phyloP scores from a whole-genome alignment of 2,113 vertebrate genomes.

The Chaenogobius annularis region DNA sequence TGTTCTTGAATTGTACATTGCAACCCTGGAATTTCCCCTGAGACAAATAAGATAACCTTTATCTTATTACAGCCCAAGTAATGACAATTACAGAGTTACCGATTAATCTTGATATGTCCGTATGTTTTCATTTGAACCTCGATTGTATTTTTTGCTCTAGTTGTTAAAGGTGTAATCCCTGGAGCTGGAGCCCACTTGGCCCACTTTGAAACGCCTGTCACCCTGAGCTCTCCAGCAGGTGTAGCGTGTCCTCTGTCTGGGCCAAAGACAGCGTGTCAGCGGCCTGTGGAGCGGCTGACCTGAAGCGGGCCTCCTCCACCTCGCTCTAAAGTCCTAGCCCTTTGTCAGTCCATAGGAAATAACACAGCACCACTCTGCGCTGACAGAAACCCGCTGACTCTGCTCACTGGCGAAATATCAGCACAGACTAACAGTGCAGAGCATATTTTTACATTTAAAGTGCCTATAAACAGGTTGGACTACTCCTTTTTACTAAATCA shows the following conservation, averaged over 20 bases:
- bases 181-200: slow-evolving; percentile 29
- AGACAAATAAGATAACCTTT: no score
- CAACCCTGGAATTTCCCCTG: no score
- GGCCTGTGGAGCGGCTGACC: slow-evolving; percentile 67
- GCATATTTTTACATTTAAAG: no score
- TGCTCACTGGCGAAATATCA: slow-evolving; percentile 30
- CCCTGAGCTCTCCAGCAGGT: slow-evolving; percentile 38
- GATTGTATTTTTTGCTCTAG: slow-evolving; percentile 26
- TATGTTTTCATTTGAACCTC: neutral
- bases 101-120: neutral
- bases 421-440: no score
- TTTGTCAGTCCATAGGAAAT: slow-evolving; percentile 72
- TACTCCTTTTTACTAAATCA: no score
- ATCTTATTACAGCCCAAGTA: neutral
- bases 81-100: neutral
- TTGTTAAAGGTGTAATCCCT: slow-evolving; percentile 31
- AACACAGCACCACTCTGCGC: slow-evolving; percentile 45
- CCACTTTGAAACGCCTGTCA: slow-evolving; percentile 56
- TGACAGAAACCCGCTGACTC: slow-evolving; percentile 66
- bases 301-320: slow-evolving; percentile 58
- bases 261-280: slow-evolving; percentile 69
- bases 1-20: no score
- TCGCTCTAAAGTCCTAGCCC: slow-evolving; percentile 59
- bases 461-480: no score
- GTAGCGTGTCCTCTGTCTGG: slow-evolving; percentile 57